Evolutionary conservation across 2,113 vertebrate species (phyloP), one percentile per base, ranked within the genome.

Genomic region (Camelus bactrianus): DNA sequence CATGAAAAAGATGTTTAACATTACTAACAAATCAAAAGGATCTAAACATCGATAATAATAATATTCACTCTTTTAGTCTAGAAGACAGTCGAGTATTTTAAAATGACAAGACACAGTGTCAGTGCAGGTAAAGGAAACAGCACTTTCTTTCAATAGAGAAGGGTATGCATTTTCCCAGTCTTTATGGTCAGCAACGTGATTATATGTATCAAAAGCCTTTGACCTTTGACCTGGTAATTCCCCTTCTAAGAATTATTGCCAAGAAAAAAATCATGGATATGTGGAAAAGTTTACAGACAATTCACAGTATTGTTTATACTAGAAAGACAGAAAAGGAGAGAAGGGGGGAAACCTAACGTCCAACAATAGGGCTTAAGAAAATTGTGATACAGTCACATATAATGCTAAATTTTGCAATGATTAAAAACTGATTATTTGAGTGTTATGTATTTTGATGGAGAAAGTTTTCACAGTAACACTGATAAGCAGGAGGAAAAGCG

Each of bases 201-300:
- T 62, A 20, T n/a, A 56, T 4, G 35, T 35, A 81, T 65, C 35
- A 88, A 91, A 89, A 85, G 72, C n/a, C 8, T 88, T 58, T 93
- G 35, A 56, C 90, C 15, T 91, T 73, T 52, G 24, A 93, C 50
- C 15, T 48, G 82, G 22, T 82, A 81, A 91, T 93, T 91, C 50
- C 28, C 86, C 22, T 91, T 93, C 77, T 72, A 91, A 94, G 72
- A 91, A 85, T 77, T 73, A 92, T 50, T 84, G 65, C 58, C 75
- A 92, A 80, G 69, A 91, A 81, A 96, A 94, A 81, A 88, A 87
- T 54, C 46, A 92, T 5, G 26, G 73, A 73, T 94, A 50, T 77
- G 54, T 60, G 52, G 22, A 28, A 62, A 85, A 81, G 69, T 60
- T 58, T 76, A 73, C 35, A 94, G 60, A 91, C 54, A 85, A 79